These are phyloP conservation scores for Danio aesculapii DNA, from an alignment of 2,797 vertebrate genomes.

Conservation along the genomic window DNA sequence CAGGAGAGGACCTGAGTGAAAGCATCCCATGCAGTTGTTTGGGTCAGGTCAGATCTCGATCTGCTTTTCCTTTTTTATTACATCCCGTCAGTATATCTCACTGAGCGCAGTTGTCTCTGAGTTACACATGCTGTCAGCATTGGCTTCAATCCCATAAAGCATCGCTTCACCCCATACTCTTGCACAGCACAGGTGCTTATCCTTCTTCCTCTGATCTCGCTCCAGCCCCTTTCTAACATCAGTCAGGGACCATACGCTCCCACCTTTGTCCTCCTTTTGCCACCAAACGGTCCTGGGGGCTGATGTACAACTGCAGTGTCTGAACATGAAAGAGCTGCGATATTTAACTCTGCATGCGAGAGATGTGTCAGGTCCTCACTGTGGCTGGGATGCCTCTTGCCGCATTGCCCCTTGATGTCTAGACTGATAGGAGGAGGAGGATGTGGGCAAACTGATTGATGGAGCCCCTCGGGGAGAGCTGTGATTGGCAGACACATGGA, in stretches of 20 bases:
- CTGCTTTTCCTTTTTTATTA: constrained; percentile 69
- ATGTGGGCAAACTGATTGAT: constrained; percentile 74
- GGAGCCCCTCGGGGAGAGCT: constrained; percentile 68
- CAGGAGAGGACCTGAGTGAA: constrained; percentile 25
- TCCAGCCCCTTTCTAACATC: constrained; percentile 35
- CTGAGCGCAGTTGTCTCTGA: constrained; percentile 67
- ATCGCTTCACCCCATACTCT: constrained; percentile 67
- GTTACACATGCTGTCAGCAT: constrained; percentile 73
- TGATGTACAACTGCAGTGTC: constrained; percentile 40
- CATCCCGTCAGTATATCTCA: constrained; percentile 67
- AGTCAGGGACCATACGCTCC: constrained; percentile 3
- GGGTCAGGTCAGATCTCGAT: constrained; percentile 50
- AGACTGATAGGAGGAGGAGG: constrained; percentile 59
- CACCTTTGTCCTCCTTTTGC: constrained; percentile 28
- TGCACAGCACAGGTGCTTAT: constrained; percentile 43
- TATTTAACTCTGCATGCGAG: constrained; percentile 29
- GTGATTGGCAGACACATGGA: constrained; percentile 67
- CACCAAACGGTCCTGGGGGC: constrained; percentile 13
- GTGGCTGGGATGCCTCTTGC: constrained; percentile 39
- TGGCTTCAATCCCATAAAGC: constrained; percentile 71
- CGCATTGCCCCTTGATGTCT: constrained; percentile 52
- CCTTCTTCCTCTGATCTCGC: constrained; percentile 26
- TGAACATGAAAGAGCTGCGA: constrained; percentile 35
- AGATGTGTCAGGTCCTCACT: constrained; percentile 32
- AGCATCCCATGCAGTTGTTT: background rate